Percentiles rank a stretch among this genome's conserved stretches.
Conservation (phyloP, 2,797 vertebrate species). For the Babyrousa celebensis region DNA sequence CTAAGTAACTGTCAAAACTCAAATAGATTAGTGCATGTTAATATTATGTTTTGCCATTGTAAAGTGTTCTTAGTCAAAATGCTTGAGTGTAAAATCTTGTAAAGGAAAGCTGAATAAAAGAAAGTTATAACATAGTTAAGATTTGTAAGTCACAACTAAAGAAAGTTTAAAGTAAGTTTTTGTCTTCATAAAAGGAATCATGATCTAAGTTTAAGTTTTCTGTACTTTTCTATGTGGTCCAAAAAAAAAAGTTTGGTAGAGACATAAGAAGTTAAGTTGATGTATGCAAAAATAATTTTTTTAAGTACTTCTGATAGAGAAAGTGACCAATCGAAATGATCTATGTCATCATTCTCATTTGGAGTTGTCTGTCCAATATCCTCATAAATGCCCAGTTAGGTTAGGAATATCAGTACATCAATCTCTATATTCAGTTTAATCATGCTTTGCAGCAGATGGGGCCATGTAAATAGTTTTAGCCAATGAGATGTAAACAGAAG, state of each 20-base stretch:
- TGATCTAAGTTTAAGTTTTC: background rate
- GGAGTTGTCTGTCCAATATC: background rate
- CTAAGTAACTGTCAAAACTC: background rate
- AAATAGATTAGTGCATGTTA: background rate
- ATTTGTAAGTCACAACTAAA: background rate
- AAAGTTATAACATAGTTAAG: constrained; percentile 1
- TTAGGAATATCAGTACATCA: background rate
- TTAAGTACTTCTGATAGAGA: background rate
- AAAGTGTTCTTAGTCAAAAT: background rate
- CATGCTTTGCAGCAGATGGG: background rate
- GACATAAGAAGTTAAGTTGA: background rate
- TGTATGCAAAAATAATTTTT: background rate
- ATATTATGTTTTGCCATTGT: background rate
- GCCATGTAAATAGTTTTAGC: background rate
- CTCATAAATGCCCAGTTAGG: background rate
- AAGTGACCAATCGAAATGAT: background rate
- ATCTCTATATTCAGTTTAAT: background rate
- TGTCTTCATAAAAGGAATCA: background rate
- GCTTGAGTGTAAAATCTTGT: background rate
- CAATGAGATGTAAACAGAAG: background rate
- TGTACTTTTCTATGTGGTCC: background rate
- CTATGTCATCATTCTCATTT: background rate
- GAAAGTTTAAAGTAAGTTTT: background rate
- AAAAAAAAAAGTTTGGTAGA: background rate
- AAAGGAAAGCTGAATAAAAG: background rate